Percentiles rank a stretch among this genome's conserved stretches.
Evolutionary conservation across 2,113 vertebrate genomes (phyloP).

Genomic region (Herpetotheres cachinnans): DNA sequence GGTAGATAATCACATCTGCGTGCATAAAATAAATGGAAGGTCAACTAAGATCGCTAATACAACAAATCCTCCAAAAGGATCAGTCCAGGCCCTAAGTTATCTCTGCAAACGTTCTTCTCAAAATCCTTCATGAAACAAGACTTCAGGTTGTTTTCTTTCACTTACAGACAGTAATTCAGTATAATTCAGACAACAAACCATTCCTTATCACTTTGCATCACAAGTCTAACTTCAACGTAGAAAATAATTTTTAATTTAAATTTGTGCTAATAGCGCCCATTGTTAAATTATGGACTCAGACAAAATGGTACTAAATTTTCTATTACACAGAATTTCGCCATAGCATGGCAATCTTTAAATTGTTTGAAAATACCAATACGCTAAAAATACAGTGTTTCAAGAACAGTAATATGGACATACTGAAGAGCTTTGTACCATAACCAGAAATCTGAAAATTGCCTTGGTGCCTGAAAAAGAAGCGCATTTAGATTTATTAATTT

Average conservation of each 20-base stretch:
- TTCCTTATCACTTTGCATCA: not conserved
- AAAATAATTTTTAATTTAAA: conserved; percentile 18
- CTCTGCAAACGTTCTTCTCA: not conserved
- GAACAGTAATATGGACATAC: not conserved
- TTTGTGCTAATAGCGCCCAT: not conserved
- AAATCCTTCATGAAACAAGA: not conserved
- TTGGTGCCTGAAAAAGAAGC: not conserved
- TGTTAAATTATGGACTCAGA: not conserved
- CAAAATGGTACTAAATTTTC: not conserved
- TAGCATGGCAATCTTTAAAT: not conserved
- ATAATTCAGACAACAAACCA: not conserved
- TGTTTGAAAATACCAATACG: conserved; percentile 2
- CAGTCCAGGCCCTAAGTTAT: not conserved
- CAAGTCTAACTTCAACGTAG: not conserved
- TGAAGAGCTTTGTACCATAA: not conserved
- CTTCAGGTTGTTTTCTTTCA: not conserved
- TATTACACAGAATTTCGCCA: not conserved
- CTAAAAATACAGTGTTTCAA: not conserved
- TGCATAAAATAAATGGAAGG: not conserved
- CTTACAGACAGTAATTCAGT: not conserved
- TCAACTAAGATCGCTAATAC: not conserved
- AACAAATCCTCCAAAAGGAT: not conserved
- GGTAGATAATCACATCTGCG: not conserved
- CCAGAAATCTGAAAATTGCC: not conserved
- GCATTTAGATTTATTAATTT: not conserved